phyloP scores from a whole-genome alignment of 2,113 vertebrate species.

The Rhea americana region DNA sequence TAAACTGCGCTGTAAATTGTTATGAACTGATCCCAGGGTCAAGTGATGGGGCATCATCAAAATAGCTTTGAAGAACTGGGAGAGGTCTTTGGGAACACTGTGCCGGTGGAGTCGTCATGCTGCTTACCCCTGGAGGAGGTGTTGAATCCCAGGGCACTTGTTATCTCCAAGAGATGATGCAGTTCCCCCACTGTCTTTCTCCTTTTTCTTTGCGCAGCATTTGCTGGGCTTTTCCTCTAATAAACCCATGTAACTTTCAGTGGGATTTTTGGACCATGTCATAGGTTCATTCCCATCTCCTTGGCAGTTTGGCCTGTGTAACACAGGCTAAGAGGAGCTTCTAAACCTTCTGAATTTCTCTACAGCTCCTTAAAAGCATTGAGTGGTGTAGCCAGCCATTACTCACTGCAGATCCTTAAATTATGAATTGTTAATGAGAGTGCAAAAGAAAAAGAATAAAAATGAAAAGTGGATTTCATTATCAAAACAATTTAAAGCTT shows the following conservation, averaged over 20 bases:
- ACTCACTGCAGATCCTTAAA: slow-evolving; percentile 7
- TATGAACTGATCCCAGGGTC: not conserved
- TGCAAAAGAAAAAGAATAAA: slow-evolving; percentile 18
- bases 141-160: not conserved
- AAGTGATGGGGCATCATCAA: not conserved
- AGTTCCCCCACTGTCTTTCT: not conserved
- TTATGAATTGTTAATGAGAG: slow-evolving; percentile 19
- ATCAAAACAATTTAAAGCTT: slow-evolving; percentile 29
- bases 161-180: not conserved
- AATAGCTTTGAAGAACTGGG: not conserved
- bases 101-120: not conserved
- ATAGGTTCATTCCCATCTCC: not conserved
- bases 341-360: not conserved
- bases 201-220: not conserved
- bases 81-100: not conserved
- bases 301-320: not conserved
- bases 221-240: not conserved
- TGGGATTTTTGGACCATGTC: not conserved
- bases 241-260: not conserved
- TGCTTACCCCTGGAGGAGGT: not conserved
- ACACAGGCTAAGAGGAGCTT: not conserved
- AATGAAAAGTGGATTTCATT: slow-evolving; percentile 38
- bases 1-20: not conserved
- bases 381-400: not conserved
- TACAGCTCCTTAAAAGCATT: slow-evolving; percentile 8